A percentile compares a stretch with the other conserved stretches of the same genome.
Conservation (phyloP, 2,113 vertebrate genomes). For the Cricetomys ansorgei region DNA sequence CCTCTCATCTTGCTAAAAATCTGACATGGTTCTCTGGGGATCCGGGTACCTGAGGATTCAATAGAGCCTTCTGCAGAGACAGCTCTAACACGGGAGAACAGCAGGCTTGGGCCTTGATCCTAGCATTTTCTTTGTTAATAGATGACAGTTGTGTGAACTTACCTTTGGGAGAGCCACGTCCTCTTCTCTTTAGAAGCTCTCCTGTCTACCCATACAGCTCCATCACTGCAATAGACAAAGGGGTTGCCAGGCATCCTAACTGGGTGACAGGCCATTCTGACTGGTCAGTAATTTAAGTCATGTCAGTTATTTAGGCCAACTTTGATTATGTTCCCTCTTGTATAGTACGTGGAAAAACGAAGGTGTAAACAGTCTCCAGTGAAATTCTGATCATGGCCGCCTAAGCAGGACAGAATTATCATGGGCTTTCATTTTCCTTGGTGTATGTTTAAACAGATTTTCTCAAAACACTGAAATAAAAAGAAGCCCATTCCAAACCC, state of each 20-base stretch:
- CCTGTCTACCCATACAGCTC: background rate
- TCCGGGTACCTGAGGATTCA: background rate
- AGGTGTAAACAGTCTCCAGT: conserved; percentile 26
- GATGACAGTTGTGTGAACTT: background rate
- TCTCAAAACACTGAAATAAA: conserved; percentile 53
- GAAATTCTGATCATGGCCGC: conserved; percentile 22
- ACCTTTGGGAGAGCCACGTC: background rate
- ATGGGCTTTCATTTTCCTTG: background rate
- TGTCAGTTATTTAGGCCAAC: background rate
- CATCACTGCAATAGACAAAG: background rate
- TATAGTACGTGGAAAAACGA: background rate
- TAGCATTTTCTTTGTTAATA: background rate
- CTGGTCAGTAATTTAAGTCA: background rate
- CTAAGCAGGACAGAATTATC: conserved; percentile 47
- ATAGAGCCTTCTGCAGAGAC: background rate
- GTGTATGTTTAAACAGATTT: conserved; percentile 52
- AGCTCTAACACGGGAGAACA: background rate
- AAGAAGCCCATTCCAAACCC: conserved; percentile 45
- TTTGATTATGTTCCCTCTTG: background rate
- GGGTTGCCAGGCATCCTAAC: background rate
- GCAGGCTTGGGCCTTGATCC: no score
- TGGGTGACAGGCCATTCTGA: background rate
- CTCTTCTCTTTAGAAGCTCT: background rate
- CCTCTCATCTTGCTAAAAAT: background rate
- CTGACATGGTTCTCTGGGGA: background rate